Evolutionary conservation across 2,888 invertebrate species (phyloP).

Genomic region (Ametastegia equiseti): DNA sequence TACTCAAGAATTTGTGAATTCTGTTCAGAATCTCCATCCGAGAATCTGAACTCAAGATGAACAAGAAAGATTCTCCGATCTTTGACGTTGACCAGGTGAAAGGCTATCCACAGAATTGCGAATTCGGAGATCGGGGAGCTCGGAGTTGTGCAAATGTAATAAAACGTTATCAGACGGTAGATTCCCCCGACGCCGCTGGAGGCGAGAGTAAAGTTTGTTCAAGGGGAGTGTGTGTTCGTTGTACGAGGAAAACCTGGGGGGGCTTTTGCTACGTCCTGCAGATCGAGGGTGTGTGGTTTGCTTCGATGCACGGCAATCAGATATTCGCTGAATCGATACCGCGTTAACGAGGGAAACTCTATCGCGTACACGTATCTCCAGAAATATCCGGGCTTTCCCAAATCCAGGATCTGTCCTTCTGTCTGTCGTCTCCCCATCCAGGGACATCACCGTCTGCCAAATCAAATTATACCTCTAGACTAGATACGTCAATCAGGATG

Average conservation of each 20-base stretch:
- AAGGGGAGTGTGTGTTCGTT: slow-evolving; percentile 46
- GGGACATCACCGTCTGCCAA: slow-evolving; percentile 7
- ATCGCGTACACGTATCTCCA: slow-evolving; percentile 53
- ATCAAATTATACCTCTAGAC: slow-evolving; percentile 28
- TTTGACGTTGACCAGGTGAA: slow-evolving; percentile 17
- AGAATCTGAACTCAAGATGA: neutral
- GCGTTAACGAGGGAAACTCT: slow-evolving; percentile 62
- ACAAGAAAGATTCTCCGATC: neutral
- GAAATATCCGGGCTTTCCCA: slow-evolving; percentile 11
- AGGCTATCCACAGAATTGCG: neutral
- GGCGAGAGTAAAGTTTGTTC: slow-evolving; percentile 50
- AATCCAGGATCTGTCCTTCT: slow-evolving; percentile 22
- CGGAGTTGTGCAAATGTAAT: slow-evolving; percentile 52
- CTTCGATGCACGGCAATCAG: slow-evolving; percentile 60
- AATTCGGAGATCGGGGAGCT: slow-evolving; percentile 7
- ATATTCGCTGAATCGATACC: slow-evolving; percentile 64
- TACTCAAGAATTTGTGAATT: no score
- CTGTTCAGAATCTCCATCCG: neutral
- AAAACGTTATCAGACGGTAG: slow-evolving; percentile 50
- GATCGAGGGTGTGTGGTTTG: slow-evolving; percentile 51
- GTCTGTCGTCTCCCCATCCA: neutral
- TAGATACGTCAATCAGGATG: neutral
- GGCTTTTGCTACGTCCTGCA: neutral
- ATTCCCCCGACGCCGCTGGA: slow-evolving; percentile 39
- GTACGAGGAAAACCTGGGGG: slow-evolving; percentile 11